Base-by-base conservation (phyloP, 2,888 invertebrate genomes). In the Cyclophora albipunctata region DNA sequence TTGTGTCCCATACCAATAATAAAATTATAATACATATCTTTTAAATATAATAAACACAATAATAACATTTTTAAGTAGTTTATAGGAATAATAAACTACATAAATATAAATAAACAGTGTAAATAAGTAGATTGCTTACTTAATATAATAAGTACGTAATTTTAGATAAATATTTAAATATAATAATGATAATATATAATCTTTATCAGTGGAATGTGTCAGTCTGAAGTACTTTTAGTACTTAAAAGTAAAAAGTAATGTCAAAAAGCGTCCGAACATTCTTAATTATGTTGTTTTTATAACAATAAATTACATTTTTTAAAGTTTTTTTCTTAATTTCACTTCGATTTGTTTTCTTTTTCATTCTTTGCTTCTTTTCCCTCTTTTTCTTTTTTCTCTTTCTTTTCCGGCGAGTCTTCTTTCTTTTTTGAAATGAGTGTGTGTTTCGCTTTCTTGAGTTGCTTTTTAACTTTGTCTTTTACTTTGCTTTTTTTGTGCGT, bases 401-500 rank as follows among this genome's bases (percentile, higher is more conserved):
- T 79, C 40, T 66, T 66, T n/a, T 75, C 74, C 46, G 59, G 50
- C 3, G 70, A 64, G 40, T 78, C 85, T 7, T 86, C 84, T 58
- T 86, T 86, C 64, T 84, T 87, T 73, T 87, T 86, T 2, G 82
- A 64, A 49, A 84, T 82, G 42, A 88, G 68, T 2, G 84, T 66
- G 51, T 88, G 81, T 60, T 88, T 88, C 1, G 87, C 88, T 64
- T 85, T 88, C 60, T 88, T 88, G 3, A 88, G 66, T 65, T 88
- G 88, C 62, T 86, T 88, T 62, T 87, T 88, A 20, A 88, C 78
- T 75, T 85, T 87, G 58, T 88, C 88, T 53, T 87, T 88, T 33
- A 88, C 86, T 75, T 87, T 88, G 58, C 59, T 85, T 60, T 88
- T 88, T 65, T 88, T 88, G 7, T 78, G 81, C 3, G 80, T 75